Evolutionary conservation across 1,140 invertebrate species (phyloP).

Genomic region (Cydia fagiglandana): DNA sequence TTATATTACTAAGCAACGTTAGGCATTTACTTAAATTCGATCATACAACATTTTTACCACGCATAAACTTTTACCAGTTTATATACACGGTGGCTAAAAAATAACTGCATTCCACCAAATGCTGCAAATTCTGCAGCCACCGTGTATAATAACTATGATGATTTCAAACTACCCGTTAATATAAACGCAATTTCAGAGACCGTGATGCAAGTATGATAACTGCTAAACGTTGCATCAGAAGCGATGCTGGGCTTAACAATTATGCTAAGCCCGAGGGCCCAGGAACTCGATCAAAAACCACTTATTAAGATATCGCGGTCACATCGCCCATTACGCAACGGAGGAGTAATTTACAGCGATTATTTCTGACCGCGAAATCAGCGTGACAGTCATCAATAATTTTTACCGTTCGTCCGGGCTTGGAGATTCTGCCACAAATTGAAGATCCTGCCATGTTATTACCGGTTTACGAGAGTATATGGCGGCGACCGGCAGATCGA

Average conservation of each 20-base stretch:
- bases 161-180: not conserved
- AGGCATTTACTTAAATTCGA: too few relatives aligned
- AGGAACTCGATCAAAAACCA: slow-evolving; percentile 67
- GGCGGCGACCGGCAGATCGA: not conserved
- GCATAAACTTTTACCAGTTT: not conserved
- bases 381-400: slow-evolving; percentile 70
- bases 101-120: too few relatives aligned
- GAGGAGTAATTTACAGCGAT: slow-evolving; percentile 56
- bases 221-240: slow-evolving; percentile 32
- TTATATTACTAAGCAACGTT: too few relatives aligned
- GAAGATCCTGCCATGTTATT: slow-evolving; percentile 1
- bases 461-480: not conserved
- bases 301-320: slow-evolving; percentile 76
- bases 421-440: slow-evolving; percentile 32
- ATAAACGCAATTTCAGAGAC: slow-evolving; percentile 20
- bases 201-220: slow-evolving; percentile 24
- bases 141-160: not conserved
- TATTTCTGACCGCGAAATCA: slow-evolving; percentile 58
- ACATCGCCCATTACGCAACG: slow-evolving; percentile 54
- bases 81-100: not conserved
- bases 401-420: slow-evolving; percentile 55
- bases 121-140: too few relatives aligned
- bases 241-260: slow-evolving; percentile 44
- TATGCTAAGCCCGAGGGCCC: slow-evolving; percentile 59
- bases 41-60: too few relatives aligned